Evolutionary conservation across 1,140 invertebrate genomes (phyloP), one percentile per base, ranked within the genome.

Genomic region (Sesamia nonagrioides): DNA sequence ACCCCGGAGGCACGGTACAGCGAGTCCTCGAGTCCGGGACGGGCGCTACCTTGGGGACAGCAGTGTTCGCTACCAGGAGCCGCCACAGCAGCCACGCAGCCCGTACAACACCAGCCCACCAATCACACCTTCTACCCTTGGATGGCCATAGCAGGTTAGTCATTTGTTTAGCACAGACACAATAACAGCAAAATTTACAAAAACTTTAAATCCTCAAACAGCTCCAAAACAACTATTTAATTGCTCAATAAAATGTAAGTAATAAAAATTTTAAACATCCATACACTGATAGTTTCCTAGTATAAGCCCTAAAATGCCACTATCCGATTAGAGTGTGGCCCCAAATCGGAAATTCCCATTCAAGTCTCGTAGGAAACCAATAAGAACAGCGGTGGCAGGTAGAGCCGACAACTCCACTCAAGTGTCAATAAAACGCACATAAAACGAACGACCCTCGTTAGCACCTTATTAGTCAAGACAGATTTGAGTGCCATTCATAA

Each of bases 141-240:
- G 98, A 99, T 99, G 98, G 98, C 98, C 95, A 99, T 99, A 96
- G 98, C 98, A 98, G 98, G 98, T 99, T 95, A 97, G 97, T 96
- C 80, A 87, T 48, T 60, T 60, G 45, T 45, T 78, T 42, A 42
- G 17, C 13, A 58, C 27, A 11, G 11, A 54, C n/a, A 1, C 56
- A 27, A 27, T 21, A 40, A 37, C 17, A 52, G 42, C 17, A 17
- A 77, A 75, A 50, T 80, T 66, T 42, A 54, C 48, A 66, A 75
- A 60, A 71, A 72, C 77, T 7, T 75, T 48, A 40, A 21, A 13
- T 42, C 42, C 33, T n/a, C n/a, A 66, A 68, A 68, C 40, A 35
- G 42, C 17, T 35, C 27, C 45, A n/a, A n/a, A 27, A 77, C 60
- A 66, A 50, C 45, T 54, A 17, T 66, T 68, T 77, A 68, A 77